Evolutionary conservation across 1,140 invertebrate species (phyloP).

Genomic region (Drepana arcuata): DNA sequence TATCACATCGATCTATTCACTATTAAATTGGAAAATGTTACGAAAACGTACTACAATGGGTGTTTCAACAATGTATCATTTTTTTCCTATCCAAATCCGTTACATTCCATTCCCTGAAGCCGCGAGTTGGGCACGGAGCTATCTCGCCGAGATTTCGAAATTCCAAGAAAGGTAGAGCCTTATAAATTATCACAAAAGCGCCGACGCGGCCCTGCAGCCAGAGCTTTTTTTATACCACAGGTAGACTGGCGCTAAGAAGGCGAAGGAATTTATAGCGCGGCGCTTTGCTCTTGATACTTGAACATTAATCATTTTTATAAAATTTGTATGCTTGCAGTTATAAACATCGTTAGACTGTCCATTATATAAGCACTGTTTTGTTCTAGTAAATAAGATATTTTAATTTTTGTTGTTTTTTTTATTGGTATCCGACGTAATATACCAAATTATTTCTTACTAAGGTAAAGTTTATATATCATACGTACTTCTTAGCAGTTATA

Average conservation of each 20-base stretch:
- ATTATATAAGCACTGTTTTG: no score
- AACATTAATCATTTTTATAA: no score
- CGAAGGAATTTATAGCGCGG: slow-evolving; percentile 54
- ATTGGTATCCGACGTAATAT: no score
- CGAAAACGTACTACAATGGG: slow-evolving; percentile 21
- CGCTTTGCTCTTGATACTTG: slow-evolving; percentile 25
- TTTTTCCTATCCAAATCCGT: slow-evolving; percentile 63
- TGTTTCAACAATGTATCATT: slow-evolving; percentile 43
- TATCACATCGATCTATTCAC: slow-evolving; percentile 7
- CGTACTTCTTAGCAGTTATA: no score
- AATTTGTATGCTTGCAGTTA: no score
- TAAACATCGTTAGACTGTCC: no score
- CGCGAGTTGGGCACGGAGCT: slow-evolving; percentile 29
- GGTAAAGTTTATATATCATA: no score
- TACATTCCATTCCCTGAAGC: slow-evolving; percentile 63
- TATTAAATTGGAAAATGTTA: slow-evolving; percentile 22
- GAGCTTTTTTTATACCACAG: slow-evolving; percentile 68
- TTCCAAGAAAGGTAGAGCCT: slow-evolving; percentile 68
- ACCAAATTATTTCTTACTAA: no score
- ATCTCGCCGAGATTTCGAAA: slow-evolving; percentile 66
- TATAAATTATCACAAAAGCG: slow-evolving; percentile 72
- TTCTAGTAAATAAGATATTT: no score
- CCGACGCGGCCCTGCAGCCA: slow-evolving; percentile 62
- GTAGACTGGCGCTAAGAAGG: slow-evolving; percentile 69
- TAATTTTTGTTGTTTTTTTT: no score